Evolutionary conservation across 2,888 invertebrate species (phyloP).

Genomic region (Leptinotarsa peninsularis): DNA sequence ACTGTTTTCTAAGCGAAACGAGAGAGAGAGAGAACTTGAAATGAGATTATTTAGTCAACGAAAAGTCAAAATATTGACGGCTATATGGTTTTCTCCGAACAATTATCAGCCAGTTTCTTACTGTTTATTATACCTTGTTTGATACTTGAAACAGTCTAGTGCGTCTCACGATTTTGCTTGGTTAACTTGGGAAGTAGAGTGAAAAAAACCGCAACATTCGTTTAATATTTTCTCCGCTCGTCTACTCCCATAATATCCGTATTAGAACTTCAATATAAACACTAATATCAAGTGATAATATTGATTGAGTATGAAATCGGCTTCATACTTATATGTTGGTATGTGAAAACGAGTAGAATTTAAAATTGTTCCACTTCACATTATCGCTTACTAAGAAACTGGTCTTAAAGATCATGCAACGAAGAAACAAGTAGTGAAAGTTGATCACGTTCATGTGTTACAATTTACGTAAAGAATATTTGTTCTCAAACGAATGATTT

Average conservation of each 20-base stretch:
- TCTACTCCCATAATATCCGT: neutral
- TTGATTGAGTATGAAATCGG: neutral
- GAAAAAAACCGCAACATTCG: neutral
- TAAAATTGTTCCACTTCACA: neutral
- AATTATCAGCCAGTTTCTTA: too few species aligned
- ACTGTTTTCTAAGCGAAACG: too few species aligned
- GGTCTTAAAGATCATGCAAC: neutral
- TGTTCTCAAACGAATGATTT: too few species aligned
- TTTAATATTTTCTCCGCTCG: neutral
- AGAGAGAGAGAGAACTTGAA: too few species aligned
- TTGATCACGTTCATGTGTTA: neutral
- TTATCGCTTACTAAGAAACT: conserved; percentile 1
- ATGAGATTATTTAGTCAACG: too few species aligned
- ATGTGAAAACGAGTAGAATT: neutral
- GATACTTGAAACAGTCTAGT: too few species aligned
- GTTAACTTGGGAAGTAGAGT: neutral
- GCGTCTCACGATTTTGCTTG: too few species aligned
- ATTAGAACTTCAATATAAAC: neutral
- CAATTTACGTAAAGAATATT: too few species aligned
- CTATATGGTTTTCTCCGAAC: too few species aligned
- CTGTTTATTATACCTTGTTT: too few species aligned
- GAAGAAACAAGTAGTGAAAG: neutral
- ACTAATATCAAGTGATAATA: neutral
- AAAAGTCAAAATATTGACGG: too few species aligned
- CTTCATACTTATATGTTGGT: neutral